Evolutionary conservation across 2,888 invertebrate genomes (phyloP).

Genomic region (Diachrysia chrysitis): DNA sequence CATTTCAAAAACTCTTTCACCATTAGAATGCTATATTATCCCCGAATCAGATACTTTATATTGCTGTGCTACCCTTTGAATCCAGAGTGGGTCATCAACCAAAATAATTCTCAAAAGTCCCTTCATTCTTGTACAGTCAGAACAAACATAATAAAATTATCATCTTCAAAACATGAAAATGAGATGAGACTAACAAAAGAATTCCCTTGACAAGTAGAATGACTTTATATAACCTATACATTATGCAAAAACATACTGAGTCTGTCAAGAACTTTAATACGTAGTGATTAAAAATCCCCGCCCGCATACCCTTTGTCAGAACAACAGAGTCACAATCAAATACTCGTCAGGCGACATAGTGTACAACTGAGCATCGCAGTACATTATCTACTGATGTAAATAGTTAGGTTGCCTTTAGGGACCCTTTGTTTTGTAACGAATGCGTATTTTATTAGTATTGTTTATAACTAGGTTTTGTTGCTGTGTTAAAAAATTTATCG

Average conservation of each 20-base stretch:
- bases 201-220: neutral
- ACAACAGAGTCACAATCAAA: constrained; percentile 31
- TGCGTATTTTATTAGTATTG: neutral
- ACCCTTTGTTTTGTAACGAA: neutral
- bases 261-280: constrained; percentile 22
- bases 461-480: neutral
- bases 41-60: too few species aligned
- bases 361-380: neutral
- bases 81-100: too few species aligned
- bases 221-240: neutral
- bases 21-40: too few species aligned
- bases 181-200: neutral
- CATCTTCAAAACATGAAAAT: too few species aligned
- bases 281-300: constrained; percentile 43
- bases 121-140: too few species aligned
- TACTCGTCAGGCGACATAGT: constrained; percentile 22
- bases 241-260: neutral
- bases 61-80: too few species aligned
- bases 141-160: too few species aligned
- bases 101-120: too few species aligned
- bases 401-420: neutral
- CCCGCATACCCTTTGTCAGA: constrained; percentile 50
- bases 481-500: too few species aligned
- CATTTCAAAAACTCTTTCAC: too few species aligned
- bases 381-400: constrained; percentile 3